Evolutionary conservation across 2,888 invertebrate genomes (phyloP), one percentile per base, ranked within the genome.

Genomic region (Metopia argyrocephala): DNA sequence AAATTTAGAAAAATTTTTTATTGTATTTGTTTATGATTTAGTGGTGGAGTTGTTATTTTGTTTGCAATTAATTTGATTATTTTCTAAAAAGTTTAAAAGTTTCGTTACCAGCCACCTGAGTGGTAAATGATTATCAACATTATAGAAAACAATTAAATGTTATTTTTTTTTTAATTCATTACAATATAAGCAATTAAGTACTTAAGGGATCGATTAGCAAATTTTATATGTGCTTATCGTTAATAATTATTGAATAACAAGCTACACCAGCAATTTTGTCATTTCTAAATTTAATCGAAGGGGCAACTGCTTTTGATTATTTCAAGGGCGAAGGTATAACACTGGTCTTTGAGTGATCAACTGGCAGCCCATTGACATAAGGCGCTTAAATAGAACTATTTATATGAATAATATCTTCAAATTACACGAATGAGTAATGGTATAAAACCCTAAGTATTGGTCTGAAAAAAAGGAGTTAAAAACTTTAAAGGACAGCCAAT

Each of bases 11-110:
- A n/a, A n/a, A n/a, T 38, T 28, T 48, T 28, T 18, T 54, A 3
- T 65, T 78, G 28, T 45, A 52, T 56, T 73, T 71, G 61, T 31
- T 66, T 59, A 28, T 57, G 15, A 2, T 25, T 27, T 65, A 21
- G 70, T 57, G 64, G 50, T 15, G 65, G 18, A 2, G 21, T 21
- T 65, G 20, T 76, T 64, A 64, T 70, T 20, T 50, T 45, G 45
- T 18, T 69, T 31, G 31, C 66, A 52, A 66, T 78, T 71, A 71
- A 71, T 12, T 31, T 66, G 66, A 78, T 78, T 73, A 78, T 73
- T 27, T n/a, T n/a, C n/a, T n/a, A n/a, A 48, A 21, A 38, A 48
- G 25, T 54, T 73, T 73, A 18, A 50, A 21, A 61, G 66, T 56
- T 62, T 69, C 59, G 5, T 48, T 56, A n/a, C n/a, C n/a, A 18